phyloP scores from a whole-genome alignment of 1,140 invertebrate genomes.

The Drosophila bocki region DNA sequence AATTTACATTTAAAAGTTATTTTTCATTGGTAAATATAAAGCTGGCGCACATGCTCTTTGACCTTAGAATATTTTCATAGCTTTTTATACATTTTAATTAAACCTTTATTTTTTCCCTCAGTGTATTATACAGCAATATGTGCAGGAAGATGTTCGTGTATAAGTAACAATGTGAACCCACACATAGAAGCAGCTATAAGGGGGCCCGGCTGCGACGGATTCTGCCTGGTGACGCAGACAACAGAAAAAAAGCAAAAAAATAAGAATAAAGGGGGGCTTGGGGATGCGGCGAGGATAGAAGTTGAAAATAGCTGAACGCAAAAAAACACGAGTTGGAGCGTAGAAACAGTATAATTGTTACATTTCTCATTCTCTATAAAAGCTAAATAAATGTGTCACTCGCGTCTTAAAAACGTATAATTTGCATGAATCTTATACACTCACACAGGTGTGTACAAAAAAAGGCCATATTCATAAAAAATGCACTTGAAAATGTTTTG shows the following conservation, averaged over 20 bases:
- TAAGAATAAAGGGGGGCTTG: slow-evolving; percentile 9
- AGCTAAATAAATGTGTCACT: slow-evolving; percentile 49
- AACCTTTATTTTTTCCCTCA: not conserved
- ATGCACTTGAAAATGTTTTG: slow-evolving; percentile 21
- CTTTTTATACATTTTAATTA: not conserved
- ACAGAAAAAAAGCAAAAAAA: slow-evolving; percentile 11
- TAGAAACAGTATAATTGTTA: slow-evolving; percentile 20
- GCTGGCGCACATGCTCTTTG: no score
- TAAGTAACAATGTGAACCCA: slow-evolving; percentile 27
- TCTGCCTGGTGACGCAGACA: slow-evolving; percentile 60
- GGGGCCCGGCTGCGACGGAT: slow-evolving; percentile 58
- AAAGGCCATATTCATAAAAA: slow-evolving; percentile 3
- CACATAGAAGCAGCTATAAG: slow-evolving; percentile 43
- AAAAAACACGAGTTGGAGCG: slow-evolving; percentile 32
- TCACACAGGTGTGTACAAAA: not conserved
- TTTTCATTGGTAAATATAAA: not conserved
- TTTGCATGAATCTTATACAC: slow-evolving; percentile 6
- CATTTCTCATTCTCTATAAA: slow-evolving; percentile 17
- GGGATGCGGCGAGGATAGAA: slow-evolving; percentile 13
- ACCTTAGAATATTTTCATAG: not conserved
- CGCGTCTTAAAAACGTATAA: slow-evolving; percentile 22
- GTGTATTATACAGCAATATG: slow-evolving; percentile 3
- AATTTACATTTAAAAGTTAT: not conserved
- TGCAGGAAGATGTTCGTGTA: slow-evolving; percentile 1
- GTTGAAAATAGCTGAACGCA: slow-evolving; percentile 43